Conservation (phyloP, 2,113 vertebrate genomes). For the Noctilio leporinus region DNA sequence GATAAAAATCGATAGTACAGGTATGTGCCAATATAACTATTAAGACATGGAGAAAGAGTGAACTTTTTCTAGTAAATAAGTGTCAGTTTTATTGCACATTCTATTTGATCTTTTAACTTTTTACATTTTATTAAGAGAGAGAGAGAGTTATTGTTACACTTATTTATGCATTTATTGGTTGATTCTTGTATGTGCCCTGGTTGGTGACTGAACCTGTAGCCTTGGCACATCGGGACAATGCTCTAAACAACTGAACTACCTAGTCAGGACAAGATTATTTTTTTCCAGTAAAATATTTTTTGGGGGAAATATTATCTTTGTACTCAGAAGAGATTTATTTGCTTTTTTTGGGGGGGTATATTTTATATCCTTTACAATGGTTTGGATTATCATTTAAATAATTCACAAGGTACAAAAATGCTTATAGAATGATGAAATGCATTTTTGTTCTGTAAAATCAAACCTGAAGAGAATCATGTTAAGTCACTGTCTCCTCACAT, state of each 20-base stretch:
- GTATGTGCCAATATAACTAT: not conserved
- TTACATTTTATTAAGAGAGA: too few species aligned
- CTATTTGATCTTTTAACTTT: not conserved
- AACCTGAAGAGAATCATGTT: constrained; percentile 42
- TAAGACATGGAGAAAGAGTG: not conserved
- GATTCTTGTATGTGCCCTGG: too few species aligned
- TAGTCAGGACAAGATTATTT: not conserved
- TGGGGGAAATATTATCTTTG: not conserved
- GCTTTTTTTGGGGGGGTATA: not conserved
- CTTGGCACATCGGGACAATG: too few species aligned
- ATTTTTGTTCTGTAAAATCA: not conserved
- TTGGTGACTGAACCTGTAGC: too few species aligned
- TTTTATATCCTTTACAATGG: not conserved
- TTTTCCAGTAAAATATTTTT: not conserved
- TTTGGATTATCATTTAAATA: not conserved
- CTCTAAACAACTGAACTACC: too few species aligned
- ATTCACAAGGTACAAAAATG: not conserved
- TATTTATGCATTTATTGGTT: too few species aligned
- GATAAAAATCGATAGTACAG: not conserved
- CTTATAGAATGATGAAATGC: not conserved
- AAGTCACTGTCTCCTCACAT: not conserved
- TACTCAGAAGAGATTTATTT: not conserved
- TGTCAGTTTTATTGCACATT: not conserved
- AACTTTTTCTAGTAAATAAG: not conserved
- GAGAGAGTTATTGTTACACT: too few species aligned